phyloP scores from a whole-genome alignment of 2,888 invertebrate species.

The Eupithecia exiguata region DNA sequence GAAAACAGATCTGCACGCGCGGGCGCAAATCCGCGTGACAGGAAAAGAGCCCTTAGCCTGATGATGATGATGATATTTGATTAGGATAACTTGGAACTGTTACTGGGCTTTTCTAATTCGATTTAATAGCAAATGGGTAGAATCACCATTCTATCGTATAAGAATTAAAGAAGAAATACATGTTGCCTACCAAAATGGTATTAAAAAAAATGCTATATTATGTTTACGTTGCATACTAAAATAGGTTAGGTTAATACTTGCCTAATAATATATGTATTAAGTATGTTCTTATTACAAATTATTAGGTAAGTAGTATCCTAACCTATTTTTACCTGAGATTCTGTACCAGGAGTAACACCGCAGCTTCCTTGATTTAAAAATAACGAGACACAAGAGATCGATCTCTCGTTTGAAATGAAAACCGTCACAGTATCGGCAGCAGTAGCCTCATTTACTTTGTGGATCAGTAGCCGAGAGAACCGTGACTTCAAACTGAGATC shows the following conservation, averaged over 20 bases:
- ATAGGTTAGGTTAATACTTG: no score
- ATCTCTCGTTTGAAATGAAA: conserved; percentile 32
- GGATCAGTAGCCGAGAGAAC: conserved; percentile 30
- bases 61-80: no score
- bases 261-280: background rate
- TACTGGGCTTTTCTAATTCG: background rate
- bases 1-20: no score
- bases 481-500: conserved; percentile 41
- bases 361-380: conserved; percentile 40
- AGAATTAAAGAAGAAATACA: no score
- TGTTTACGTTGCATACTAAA: no score
- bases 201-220: no score
- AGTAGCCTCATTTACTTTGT: conserved; percentile 36
- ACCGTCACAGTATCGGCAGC: conserved; percentile 25
- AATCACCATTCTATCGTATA: background rate
- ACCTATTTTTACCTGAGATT: background rate
- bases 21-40: no score
- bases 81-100: background rate
- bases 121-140: background rate
- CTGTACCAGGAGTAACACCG: background rate
- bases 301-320: background rate
- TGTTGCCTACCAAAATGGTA: no score
- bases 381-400: conserved; percentile 28
- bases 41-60: background rate
- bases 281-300: background rate